These are phyloP conservation scores for Pristionchus mayeri DNA, from an alignment of 2,888 invertebrate genomes.

Conservation along the genomic window DNA sequence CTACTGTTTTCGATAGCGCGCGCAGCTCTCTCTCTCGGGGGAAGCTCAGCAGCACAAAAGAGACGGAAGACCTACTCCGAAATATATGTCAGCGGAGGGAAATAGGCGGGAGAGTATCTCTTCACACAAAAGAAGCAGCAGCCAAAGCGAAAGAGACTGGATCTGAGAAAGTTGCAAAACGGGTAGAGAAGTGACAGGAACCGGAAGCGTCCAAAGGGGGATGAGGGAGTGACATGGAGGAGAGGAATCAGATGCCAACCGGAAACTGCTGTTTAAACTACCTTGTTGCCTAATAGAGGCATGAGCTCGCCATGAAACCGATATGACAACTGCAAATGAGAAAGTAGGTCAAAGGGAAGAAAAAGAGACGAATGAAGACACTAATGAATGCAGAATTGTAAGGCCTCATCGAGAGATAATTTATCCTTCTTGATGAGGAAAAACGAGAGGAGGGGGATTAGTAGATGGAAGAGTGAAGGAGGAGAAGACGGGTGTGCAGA, in stretches of 20 bases:
- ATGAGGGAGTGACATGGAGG: neutral
- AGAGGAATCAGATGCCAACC: slow-evolving; percentile 6
- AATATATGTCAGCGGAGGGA: slow-evolving; percentile 23
- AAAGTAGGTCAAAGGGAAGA: neutral
- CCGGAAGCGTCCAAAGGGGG: neutral
- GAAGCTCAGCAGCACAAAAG: neutral
- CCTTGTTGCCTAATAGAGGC: neutral
- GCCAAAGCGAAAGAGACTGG: neutral
- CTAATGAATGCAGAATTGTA: slow-evolving; percentile 33
- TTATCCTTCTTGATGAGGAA: slow-evolving; percentile 22
- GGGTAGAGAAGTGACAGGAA: neutral
- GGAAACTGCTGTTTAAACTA: slow-evolving; percentile 13
- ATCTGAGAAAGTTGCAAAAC: slow-evolving; percentile 19
- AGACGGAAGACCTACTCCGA: neutral
- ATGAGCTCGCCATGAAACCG: neutral
- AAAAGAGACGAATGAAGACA: neutral
- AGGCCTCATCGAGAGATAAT: slow-evolving; percentile 29
- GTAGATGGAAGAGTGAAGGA: neutral
- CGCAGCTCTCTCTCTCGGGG: neutral
- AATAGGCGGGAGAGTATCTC: neutral
- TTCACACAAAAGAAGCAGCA: neutral
- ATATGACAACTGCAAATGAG: too few relatives aligned
- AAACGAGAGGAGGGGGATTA: slow-evolving; percentile 26
- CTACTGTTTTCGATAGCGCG: slow-evolving; percentile 24
- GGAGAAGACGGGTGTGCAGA: neutral